phyloP scores from a whole-genome alignment of 2,797 vertebrate genomes.

The Enteromius afrohamiltoni region DNA sequence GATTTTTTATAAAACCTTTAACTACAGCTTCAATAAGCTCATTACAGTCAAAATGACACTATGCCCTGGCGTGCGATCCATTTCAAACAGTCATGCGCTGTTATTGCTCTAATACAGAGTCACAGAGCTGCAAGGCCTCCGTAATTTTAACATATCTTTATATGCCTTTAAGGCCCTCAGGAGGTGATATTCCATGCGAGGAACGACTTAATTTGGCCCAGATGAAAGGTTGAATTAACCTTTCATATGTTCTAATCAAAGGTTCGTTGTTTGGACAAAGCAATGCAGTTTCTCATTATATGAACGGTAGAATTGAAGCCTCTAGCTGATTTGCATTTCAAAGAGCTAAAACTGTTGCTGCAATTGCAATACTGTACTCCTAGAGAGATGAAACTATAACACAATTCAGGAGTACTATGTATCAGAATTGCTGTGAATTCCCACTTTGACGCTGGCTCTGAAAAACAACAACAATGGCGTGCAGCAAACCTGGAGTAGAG shows the following conservation, averaged over 20 bases:
- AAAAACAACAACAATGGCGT: not conserved
- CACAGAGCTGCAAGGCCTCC: constrained; percentile 25
- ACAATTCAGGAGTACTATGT: constrained; percentile 24
- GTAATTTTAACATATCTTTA: constrained; percentile 31
- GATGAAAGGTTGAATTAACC: constrained; percentile 42
- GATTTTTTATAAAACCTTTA: constrained; percentile 28
- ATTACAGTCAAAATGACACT: constrained; percentile 30
- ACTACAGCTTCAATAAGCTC: constrained; percentile 25
- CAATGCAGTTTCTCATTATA: constrained; percentile 36
- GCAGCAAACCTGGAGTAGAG: not conserved
- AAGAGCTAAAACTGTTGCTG: constrained; percentile 43
- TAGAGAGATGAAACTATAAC: constrained; percentile 45
- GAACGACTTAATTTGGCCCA: constrained; percentile 38
- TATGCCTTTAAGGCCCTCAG: constrained; percentile 16
- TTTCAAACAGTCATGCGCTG: constrained; percentile 27
- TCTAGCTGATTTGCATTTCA: constrained; percentile 53
- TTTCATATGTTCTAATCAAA: constrained; percentile 53
- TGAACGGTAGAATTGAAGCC: constrained; percentile 34
- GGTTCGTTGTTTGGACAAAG: constrained; percentile 40
- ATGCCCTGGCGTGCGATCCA: constrained; percentile 5
- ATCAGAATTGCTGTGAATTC: constrained; percentile 25
- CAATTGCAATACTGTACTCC: constrained; percentile 29
- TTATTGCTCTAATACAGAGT: constrained; percentile 42
- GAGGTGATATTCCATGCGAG: constrained; percentile 2
- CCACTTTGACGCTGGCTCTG: not conserved